Conservation (phyloP, 2,888 invertebrate genomes). For the Eulithis testata region DNA sequence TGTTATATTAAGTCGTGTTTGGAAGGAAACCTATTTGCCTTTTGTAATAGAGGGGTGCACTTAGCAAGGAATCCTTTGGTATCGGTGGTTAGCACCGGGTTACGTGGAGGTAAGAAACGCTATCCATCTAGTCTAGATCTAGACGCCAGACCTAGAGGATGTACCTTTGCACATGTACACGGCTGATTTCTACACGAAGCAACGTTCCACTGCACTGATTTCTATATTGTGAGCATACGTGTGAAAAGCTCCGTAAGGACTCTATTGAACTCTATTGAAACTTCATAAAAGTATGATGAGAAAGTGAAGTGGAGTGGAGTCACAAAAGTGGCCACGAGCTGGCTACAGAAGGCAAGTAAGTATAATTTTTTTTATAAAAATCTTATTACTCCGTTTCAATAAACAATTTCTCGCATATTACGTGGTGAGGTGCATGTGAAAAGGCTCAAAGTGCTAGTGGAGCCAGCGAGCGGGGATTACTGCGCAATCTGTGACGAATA, state of each 20-base stretch:
- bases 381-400: background rate
- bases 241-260: background rate
- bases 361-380: too few relatives aligned
- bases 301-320: too few relatives aligned
- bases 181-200: background rate
- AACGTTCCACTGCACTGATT: too few relatives aligned
- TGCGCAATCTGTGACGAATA: constrained; percentile 19
- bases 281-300: too few relatives aligned
- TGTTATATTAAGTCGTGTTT: too few relatives aligned
- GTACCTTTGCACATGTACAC: constrained; percentile 1
- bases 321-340: too few relatives aligned
- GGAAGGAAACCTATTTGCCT: too few relatives aligned
- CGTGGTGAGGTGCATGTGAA: background rate
- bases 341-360: too few relatives aligned
- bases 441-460: constrained; percentile 1
- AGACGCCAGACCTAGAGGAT: constrained; percentile 9
- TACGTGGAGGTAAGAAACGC: constrained; percentile 12
- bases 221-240: too few relatives aligned
- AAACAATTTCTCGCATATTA: background rate
- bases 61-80: background rate
- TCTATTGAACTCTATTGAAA: background rate
- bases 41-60: too few relatives aligned
- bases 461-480: constrained; percentile 17
- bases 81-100: constrained; percentile 9
- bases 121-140: constrained; percentile 20